These are phyloP conservation scores for Dipodomys spectabilis DNA, from an alignment of 2,113 vertebrate genomes.

Conservation along the genomic window DNA sequence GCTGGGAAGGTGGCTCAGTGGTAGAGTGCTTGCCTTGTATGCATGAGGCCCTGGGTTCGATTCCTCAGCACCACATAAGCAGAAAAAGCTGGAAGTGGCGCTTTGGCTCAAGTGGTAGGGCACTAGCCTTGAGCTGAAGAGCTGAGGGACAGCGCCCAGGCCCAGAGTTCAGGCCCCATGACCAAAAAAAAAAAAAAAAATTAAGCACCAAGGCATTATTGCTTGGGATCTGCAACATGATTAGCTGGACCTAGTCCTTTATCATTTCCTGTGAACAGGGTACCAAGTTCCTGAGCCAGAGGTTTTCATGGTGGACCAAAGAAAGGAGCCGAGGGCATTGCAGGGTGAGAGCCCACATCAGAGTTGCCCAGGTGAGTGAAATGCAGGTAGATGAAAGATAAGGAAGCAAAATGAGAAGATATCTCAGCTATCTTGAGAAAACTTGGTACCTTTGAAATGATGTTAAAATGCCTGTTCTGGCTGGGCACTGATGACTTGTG, in stretches of 20 bases:
- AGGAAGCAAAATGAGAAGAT: neutral
- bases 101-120: too few relatives aligned
- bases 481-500: too few relatives aligned
- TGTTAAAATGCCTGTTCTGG: neutral
- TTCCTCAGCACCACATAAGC: too few relatives aligned
- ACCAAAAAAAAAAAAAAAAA: too few relatives aligned
- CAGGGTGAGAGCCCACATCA: neutral
- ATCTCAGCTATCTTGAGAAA: neutral
- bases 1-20: too few relatives aligned
- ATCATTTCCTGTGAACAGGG: conserved; percentile 44
- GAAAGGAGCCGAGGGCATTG: conserved; percentile 30
- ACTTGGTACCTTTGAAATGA: neutral
- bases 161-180: too few relatives aligned
- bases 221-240: neutral
- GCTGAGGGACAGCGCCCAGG: too few relatives aligned
- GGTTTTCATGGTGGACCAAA: conserved; percentile 51
- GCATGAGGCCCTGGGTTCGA: too few relatives aligned
- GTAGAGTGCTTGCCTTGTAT: too few relatives aligned
- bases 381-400: neutral
- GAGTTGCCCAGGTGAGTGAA: conserved; percentile 56
- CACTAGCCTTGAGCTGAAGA: too few relatives aligned
- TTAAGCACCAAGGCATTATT: neutral
- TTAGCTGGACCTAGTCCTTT: neutral
- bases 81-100: too few relatives aligned
- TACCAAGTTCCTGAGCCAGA: conserved; percentile 62